Conservation (phyloP, 2,888 invertebrate genomes). For the Anoncus sp. region DNA sequence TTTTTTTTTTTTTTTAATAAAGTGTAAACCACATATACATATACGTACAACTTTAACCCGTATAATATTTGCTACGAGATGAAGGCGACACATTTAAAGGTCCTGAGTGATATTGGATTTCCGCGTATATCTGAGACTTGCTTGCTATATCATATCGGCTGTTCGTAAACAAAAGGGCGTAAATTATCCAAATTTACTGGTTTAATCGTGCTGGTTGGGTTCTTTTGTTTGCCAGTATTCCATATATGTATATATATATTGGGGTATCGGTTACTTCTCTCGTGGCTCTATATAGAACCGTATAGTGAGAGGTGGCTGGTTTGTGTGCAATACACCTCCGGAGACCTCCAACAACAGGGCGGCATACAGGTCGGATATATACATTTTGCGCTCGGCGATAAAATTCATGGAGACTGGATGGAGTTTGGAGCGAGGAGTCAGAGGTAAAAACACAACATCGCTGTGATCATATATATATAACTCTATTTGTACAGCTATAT, state of each 20-base stretch:
- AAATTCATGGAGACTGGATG: conserved; percentile 31
- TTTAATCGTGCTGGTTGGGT: background rate
- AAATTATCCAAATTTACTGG: background rate
- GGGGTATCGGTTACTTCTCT: conserved; percentile 17
- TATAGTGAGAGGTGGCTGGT: background rate
- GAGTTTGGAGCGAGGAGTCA: background rate
- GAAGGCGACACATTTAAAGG: conserved; percentile 59
- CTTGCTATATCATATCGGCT: background rate
- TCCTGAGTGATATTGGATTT: conserved; percentile 70
- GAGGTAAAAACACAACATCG: conserved; percentile 30
- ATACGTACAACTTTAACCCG: background rate
- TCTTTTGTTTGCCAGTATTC: background rate
- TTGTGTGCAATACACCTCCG: conserved; percentile 10
- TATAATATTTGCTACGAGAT: conserved; percentile 51
- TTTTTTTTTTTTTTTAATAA: too few species aligned
- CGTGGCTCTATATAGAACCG: background rate
- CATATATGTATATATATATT: conserved; percentile 12
- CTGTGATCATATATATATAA: background rate
- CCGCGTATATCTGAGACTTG: conserved; percentile 36
- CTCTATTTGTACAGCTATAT: conserved; percentile 11
- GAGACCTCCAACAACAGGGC: background rate
- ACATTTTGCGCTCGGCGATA: conserved; percentile 12
- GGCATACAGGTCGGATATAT: conserved; percentile 1
- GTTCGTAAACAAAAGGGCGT: background rate
- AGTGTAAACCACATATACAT: conserved; percentile 26